A percentile compares a stretch with the other conserved stretches of the same genome.
Evolutionary conservation across 2,113 vertebrate species (phyloP).

Genomic region (Rhadina sibilatrix): DNA sequence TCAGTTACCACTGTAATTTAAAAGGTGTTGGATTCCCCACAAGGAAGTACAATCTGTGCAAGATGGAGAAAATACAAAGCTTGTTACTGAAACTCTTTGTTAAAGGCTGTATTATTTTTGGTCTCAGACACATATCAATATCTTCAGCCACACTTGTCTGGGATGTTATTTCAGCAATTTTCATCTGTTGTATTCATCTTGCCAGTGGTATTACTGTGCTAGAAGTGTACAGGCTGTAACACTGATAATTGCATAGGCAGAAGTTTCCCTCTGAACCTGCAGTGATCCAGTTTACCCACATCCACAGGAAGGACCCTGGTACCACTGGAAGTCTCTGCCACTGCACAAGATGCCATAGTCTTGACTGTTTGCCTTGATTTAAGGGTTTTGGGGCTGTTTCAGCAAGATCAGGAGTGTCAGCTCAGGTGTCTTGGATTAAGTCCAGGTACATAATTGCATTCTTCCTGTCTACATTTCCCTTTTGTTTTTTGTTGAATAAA

Average conservation of each 20-base stretch:
- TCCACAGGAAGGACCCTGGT: not conserved
- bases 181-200: not conserved
- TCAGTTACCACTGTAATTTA: not conserved
- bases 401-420: not conserved
- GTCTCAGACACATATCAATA: not conserved
- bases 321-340: not conserved
- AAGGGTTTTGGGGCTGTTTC: not conserved
- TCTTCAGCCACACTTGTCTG: not conserved
- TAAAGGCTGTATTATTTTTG: not conserved
- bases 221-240: not conserved
- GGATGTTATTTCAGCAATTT: not conserved
- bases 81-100: not conserved
- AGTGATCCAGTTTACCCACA: not conserved
- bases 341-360: not conserved
- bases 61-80: not conserved
- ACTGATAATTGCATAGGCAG: not conserved
- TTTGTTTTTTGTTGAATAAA: slow-evolving; percentile 25
- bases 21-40: not conserved
- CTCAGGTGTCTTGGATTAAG: slow-evolving; percentile 9
- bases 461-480: slow-evolving; percentile 15
- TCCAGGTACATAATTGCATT: not conserved
- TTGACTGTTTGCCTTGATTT: not conserved
- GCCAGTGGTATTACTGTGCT: not conserved
- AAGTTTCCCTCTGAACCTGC: not conserved
- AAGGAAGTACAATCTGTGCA: not conserved